Evolutionary conservation across 2,797 vertebrate species (phyloP).

Genomic region (Myiotriccus ornatus): DNA sequence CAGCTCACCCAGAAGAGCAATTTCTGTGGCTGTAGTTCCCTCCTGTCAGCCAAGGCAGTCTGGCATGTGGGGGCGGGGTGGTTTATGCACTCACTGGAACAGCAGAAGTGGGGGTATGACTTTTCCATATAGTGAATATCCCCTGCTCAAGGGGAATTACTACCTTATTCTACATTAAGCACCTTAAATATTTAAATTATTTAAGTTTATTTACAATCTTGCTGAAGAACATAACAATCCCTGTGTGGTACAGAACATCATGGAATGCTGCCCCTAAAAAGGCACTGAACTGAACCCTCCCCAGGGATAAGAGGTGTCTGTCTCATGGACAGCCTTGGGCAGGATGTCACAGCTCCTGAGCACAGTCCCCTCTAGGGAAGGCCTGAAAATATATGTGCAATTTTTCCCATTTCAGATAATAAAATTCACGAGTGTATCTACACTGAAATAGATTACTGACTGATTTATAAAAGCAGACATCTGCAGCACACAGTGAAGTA

Average conservation of each 20-base stretch:
- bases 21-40: neutral
- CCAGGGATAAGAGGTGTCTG: neutral
- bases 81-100: neutral
- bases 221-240: neutral
- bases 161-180: neutral
- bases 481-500: neutral
- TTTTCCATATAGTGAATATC: neutral
- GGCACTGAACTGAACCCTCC: neutral
- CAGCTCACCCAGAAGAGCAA: neutral
- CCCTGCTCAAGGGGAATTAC: neutral
- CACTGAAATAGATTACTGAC: accelerated
- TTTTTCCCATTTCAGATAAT: neutral
- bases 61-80: neutral
- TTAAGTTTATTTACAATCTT: neutral
- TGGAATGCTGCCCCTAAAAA: neutral
- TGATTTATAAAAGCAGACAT: neutral
- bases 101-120: neutral
- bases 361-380: neutral
- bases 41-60: neutral
- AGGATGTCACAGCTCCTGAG: neutral
- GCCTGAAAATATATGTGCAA: neutral
- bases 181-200: neutral
- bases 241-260: neutral
- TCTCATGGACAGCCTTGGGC: neutral
- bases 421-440: neutral